Evolutionary conservation across 2,113 vertebrate genomes (phyloP).

Genomic region (Pholis gunnellus): DNA sequence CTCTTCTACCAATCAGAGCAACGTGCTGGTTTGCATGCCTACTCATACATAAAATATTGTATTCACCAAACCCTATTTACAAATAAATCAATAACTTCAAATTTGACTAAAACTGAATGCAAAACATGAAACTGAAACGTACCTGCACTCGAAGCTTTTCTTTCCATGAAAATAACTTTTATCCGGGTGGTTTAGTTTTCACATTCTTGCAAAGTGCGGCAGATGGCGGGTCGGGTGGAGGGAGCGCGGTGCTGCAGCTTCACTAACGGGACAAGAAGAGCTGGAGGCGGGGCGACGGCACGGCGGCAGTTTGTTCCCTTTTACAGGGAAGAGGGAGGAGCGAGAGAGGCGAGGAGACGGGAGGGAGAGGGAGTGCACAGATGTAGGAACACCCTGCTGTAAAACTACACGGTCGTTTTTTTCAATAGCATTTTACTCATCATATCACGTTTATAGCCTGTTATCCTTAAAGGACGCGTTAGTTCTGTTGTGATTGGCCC

Average conservation of each 20-base stretch:
- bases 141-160: conserved; percentile 65
- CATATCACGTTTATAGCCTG: background rate
- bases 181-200: conserved; percentile 32
- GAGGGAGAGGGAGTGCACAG: conserved; percentile 7
- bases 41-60: background rate
- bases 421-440: conserved; percentile 3
- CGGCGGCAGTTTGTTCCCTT: conserved; percentile 57
- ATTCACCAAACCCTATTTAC: background rate
- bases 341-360: conserved; percentile 19
- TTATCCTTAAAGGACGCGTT: background rate
- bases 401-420: background rate
- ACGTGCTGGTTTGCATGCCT: background rate
- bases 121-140: conserved; percentile 23
- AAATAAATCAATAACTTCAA: background rate
- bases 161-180: conserved; percentile 80
- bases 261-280: conserved; percentile 56
- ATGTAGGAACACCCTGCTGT: conserved; percentile 22
- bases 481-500: background rate
- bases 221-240: conserved; percentile 10
- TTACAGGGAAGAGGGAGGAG: conserved; percentile 63
- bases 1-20: background rate
- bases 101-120: background rate
- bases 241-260: conserved; percentile 47
- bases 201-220: conserved; percentile 15
- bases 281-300: conserved; percentile 52